A percentile compares a stretch with the other conserved stretches of the same genome.
These are phyloP conservation scores for Lutra lutra DNA, from an alignment of 2,797 vertebrate genomes.

Conservation along the genomic window DNA sequence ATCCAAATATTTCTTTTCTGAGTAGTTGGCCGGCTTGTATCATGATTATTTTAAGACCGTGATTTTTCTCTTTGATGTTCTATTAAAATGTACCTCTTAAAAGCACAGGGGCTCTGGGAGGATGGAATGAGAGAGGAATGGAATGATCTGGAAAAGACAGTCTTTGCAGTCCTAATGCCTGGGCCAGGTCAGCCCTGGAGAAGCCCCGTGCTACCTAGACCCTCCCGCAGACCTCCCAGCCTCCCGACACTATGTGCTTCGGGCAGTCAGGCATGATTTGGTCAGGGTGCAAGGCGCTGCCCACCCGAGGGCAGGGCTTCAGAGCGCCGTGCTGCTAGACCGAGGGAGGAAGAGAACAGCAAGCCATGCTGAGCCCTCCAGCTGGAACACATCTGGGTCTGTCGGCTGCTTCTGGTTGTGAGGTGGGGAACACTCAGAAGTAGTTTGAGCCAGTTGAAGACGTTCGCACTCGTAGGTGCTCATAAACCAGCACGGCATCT, in stretches of 20 bases:
- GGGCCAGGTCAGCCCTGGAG: neutral
- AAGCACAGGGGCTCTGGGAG: neutral
- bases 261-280: neutral
- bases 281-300: neutral
- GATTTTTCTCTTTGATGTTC: neutral
- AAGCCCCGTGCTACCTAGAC: neutral
- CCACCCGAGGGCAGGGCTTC: neutral
- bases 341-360: neutral
- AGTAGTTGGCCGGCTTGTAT: neutral
- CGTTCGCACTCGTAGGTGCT: neutral
- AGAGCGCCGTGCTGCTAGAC: rapidly evolving
- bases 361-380: rapidly evolving
- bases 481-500: neutral
- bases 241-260: neutral
- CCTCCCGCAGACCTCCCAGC: neutral
- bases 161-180: neutral
- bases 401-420: too few species aligned
- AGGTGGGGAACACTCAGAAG: neutral
- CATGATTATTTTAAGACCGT: neutral
- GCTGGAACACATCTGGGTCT: too few species aligned
- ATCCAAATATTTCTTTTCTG: neutral
- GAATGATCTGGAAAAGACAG: neutral
- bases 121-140: neutral
- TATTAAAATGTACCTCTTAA: neutral
- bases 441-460: neutral